Conservation (phyloP, 2,113 vertebrate species). For the Ginglymostoma cirratum region DNA sequence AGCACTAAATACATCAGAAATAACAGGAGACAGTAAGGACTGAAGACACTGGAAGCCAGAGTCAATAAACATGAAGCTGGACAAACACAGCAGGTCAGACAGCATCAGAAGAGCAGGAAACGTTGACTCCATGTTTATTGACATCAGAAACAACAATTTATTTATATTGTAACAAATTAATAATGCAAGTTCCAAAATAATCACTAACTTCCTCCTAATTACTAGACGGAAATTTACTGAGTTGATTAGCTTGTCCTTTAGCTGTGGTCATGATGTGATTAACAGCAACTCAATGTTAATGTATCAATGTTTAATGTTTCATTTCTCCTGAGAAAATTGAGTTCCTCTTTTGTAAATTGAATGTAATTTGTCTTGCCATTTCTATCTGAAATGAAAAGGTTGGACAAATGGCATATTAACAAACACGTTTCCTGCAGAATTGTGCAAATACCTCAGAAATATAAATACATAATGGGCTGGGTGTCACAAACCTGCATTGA, state of each 20-base stretch:
- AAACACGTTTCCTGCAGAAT: background rate
- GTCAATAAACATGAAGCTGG: too few species aligned
- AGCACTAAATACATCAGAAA: background rate
- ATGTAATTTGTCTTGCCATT: background rate
- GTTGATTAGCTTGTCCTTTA: constrained; percentile 11
- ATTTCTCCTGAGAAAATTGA: constrained; percentile 2
- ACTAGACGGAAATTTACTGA: background rate
- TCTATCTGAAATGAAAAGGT: constrained; percentile 30
- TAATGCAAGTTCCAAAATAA: background rate
- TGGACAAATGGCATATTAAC: background rate
- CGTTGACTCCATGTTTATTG: too few species aligned
- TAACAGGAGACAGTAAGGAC: background rate
- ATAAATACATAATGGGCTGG: background rate
- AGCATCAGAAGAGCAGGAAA: too few species aligned
- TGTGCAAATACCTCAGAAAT: background rate
- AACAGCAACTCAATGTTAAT: background rate
- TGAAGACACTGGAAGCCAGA: too few species aligned
- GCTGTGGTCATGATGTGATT: constrained; percentile 8
- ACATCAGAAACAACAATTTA: background rate
- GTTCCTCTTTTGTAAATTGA: constrained; percentile 1
- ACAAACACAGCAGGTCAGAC: too few species aligned
- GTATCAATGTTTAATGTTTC: background rate
- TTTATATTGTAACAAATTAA: constrained; percentile 1
- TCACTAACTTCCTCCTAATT: background rate
- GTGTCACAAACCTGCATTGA: background rate